phyloP scores from a whole-genome alignment of 2,797 vertebrate genomes.

The Danio jaintianensis region DNA sequence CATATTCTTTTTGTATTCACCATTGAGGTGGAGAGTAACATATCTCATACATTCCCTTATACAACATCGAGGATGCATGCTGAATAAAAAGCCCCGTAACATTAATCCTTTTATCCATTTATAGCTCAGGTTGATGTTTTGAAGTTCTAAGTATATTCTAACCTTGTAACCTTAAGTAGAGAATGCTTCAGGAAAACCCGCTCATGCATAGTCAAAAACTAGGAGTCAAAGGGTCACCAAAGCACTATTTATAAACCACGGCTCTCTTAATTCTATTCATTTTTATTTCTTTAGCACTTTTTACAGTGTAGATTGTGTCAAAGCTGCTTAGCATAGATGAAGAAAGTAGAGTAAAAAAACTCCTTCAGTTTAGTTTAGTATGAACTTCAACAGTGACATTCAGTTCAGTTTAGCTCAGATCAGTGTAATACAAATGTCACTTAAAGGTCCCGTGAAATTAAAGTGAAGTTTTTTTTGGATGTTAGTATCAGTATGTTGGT shows the following conservation, averaged over 20 bases:
- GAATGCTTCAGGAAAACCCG: background rate
- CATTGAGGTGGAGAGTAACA: background rate
- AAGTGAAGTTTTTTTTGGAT: too few species aligned
- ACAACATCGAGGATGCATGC: background rate
- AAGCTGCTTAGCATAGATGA: too few species aligned
- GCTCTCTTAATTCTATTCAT: background rate
- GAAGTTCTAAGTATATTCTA: background rate
- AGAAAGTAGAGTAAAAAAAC: too few species aligned
- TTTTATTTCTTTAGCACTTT: too few species aligned
- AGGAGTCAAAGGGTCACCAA: background rate
- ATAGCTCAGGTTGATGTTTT: slow-evolving; percentile 1
- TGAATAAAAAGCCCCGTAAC: background rate
- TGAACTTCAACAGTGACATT: too few species aligned
- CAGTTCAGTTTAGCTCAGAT: too few species aligned
- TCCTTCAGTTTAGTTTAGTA: too few species aligned
- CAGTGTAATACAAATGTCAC: too few species aligned
- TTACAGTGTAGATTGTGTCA: too few species aligned
- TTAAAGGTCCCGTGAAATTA: too few species aligned
- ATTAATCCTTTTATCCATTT: background rate
- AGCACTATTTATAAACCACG: slow-evolving; percentile 10
- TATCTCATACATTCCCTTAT: background rate
- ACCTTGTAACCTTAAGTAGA: background rate
- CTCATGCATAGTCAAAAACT: background rate
- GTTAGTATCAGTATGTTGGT: too few species aligned
- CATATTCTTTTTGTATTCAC: background rate